phyloP scores from a whole-genome alignment of 92 coral and sea anemone species.

The Parazoanthus swiftii region DNA sequence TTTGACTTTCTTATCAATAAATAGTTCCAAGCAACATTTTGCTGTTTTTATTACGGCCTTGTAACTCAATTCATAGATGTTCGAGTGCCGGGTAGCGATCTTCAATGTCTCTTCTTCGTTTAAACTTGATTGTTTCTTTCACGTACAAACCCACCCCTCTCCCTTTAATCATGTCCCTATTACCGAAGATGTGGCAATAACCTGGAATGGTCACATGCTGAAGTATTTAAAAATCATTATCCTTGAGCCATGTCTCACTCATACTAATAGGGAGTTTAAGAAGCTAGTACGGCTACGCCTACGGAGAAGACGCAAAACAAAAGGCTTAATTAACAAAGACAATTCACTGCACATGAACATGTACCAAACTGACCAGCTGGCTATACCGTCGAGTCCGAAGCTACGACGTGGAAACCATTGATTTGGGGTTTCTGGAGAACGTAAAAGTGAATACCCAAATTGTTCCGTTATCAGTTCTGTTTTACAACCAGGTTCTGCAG shows the following conservation, averaged over 20 bases:
- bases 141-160: conserved; percentile 40
- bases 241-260: conserved; percentile 40
- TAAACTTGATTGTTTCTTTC: conserved; percentile 38
- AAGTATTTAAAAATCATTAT: conserved; percentile 10
- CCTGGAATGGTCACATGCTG: conserved; percentile 42
- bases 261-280: not conserved
- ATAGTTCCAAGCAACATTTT: conserved; percentile 29
- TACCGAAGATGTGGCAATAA: conserved; percentile 25
- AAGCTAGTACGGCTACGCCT: too few relatives aligned
- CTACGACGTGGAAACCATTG: too few relatives aligned
- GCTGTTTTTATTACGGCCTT: conserved; percentile 36
- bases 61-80: conserved; percentile 31
- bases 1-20: conserved; percentile 25
- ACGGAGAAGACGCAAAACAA: too few relatives aligned
- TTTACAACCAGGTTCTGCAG: too few relatives aligned
- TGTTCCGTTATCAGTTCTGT: too few relatives aligned
- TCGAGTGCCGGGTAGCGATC: conserved; percentile 25
- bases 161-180: conserved; percentile 21
- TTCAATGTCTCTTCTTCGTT: conserved; percentile 39
- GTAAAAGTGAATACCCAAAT: too few relatives aligned
- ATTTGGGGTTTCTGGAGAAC: too few relatives aligned
- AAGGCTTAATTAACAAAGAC: too few relatives aligned
- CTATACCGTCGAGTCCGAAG: too few relatives aligned
- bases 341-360: too few relatives aligned
- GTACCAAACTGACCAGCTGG: too few relatives aligned